Evolutionary conservation across 2,113 vertebrate genomes (phyloP), one percentile per base, ranked within the genome.

Genomic region (Phyllopteryx taeniolatus): DNA sequence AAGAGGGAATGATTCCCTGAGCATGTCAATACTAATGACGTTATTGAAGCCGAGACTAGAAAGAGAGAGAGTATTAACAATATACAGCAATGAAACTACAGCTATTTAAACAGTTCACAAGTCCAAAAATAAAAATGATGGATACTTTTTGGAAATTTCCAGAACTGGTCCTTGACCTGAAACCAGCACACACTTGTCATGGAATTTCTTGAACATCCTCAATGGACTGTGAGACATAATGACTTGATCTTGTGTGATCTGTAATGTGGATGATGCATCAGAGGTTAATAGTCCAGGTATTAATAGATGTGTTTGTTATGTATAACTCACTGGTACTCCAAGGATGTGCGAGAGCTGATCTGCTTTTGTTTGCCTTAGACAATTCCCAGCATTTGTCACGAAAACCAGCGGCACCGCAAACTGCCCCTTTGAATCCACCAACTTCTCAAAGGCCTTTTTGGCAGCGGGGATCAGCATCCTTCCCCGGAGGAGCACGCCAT

Each of bases 191-290:
- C 94, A 94, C 87, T 95, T 97, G 31, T 96, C 91, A 67, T 96
- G 95, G 11, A 93, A 96, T 74, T 86, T 93, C 76, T 88, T 96
- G 79, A 96, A 95, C 93, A 97, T 96, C 78, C 89, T 90, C 84
- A 97, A 85, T n/a, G 96, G 96, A 81, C 95, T 96, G 73, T 97
- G 95, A 0, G 96, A 96, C 95, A 97, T 94, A 90, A 97, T 90
- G 72, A 97, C 95, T 27, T 97, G 95, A 56, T 96, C 94, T 71
- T 94, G 93, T 1, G 93, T 93, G 73, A 97, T 92, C 96, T 97
- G 84, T 20, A 84, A 84, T 8, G 70, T 6, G 74, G 60, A 75
- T 35, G 0, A 67, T 67, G n/a, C 22, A 39, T 10, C 12, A 59
- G 10, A 54, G 39, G 63, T 81, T 79, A 31, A 54, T 19, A 44